phyloP scores from a whole-genome alignment of 2,113 vertebrate species.

The Protomyctophum bolini region DNA sequence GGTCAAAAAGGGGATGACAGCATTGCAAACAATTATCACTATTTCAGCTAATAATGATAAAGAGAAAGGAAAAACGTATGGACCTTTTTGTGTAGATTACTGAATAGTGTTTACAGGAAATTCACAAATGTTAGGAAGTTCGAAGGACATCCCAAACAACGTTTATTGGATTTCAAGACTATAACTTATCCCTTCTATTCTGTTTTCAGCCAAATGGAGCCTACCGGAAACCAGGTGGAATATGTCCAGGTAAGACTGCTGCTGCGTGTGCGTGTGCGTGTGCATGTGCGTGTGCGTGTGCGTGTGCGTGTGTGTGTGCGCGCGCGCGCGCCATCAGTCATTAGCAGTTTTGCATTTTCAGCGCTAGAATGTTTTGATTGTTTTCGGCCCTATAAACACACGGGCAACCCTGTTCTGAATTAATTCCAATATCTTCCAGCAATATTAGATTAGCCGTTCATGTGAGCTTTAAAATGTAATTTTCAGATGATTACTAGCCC shows the following conservation, averaged over 20 bases:
- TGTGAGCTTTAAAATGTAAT: conserved; percentile 56
- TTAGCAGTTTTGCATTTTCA: conserved; percentile 3
- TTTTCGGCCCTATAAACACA: conserved; percentile 11
- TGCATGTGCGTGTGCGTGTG: not conserved
- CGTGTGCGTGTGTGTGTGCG: not conserved
- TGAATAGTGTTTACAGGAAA: no score
- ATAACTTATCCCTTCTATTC: conserved; percentile 3
- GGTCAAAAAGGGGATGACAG: no score
- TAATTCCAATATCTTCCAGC: conserved; percentile 9
- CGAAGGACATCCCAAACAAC: not conserved
- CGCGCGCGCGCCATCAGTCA: conserved; percentile 8
- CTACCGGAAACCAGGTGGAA: conserved; percentile 16
- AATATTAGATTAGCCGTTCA: conserved; percentile 47
- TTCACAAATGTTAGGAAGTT: no score
- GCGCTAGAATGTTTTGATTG: not conserved
- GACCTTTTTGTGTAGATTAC: no score
- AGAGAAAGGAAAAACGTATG: no score
- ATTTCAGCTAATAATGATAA: no score
- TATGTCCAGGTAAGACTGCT: conserved; percentile 52
- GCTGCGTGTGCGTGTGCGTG: not conserved
- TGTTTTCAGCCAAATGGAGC: conserved; percentile 51
- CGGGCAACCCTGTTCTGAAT: not conserved
- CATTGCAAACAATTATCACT: no score
- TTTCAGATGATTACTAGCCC: conserved; percentile 42
- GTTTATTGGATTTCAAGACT: not conserved